Base-by-base conservation (phyloP, 2,797 vertebrate species). In the Hippopotamyrus pictus region DNA sequence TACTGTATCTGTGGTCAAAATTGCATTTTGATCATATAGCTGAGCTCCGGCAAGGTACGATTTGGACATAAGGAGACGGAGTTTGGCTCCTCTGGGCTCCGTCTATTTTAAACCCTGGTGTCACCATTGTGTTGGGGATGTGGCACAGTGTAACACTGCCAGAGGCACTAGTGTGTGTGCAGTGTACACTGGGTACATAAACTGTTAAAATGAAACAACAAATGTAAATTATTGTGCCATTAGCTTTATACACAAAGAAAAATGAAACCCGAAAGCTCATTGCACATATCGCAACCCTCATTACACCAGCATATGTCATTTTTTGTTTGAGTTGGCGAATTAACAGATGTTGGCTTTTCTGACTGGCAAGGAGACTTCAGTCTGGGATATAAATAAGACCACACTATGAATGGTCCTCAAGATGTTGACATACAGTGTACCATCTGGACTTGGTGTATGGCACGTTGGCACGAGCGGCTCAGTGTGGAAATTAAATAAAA, bases 391-490 rank as follows among this genome's bases (percentile, higher is more conserved):
- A 92, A 93, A 92, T 90, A 92, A 92, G 91, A 90, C 87, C 84
- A 69, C 91, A 90, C 90, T 90, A 91, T 90, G 89, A 91, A 91
- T 89, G 73, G 89, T 87, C 89, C 91, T 91, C 91, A 92, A 93
- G 91, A 93, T 92, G 92, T 92, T 92, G 91, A 92, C 90, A 91
- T 73, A 89, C 89, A 91, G 89, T 76, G 41, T 87, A 91, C 93
- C 93, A 94, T 93, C 93, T 94, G 92, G 92, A 83, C 90, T 25
- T 85, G 85, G 89, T 89, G 22, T 90, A 91, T 92, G 86, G 87
- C 89, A 88, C 90, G 62, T 57, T 90, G 93, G 91, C 91, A 90
- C 9, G 51, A 53, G 89, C 54, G n/a, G 89, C 91, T 87, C 48
- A 92, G 92, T 89, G 57, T 86, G 91, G 88, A 76, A 88, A 84